These are phyloP conservation scores for Chiloscyllium plagiosum DNA, from an alignment of 2,113 vertebrate species.

Conservation along the genomic window DNA sequence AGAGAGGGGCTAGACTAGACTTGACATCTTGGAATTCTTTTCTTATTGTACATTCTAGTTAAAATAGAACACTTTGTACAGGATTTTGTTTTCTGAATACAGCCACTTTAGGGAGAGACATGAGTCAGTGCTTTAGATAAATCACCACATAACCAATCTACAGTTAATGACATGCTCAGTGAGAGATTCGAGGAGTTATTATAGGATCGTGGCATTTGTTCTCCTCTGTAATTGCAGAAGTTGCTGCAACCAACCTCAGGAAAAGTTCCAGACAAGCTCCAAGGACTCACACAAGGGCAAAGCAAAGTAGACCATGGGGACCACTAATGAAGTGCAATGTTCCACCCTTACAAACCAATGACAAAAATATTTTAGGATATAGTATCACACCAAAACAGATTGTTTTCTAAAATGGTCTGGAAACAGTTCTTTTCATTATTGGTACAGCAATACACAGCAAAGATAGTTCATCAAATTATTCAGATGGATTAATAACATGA, in stretches of 20 bases:
- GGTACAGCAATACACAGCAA: not conserved
- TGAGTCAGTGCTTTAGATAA: slow-evolving; percentile 14
- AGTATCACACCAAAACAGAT: not conserved
- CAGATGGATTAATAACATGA: not conserved
- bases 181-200: not conserved
- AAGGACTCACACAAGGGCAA: not conserved
- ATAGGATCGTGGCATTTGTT: not conserved
- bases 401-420: no score
- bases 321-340: not conserved
- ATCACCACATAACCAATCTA: not conserved
- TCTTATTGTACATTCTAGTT: no score
- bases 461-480: not conserved
- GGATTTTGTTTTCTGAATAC: not conserved
- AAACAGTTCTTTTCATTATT: not conserved
- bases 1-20: not conserved
- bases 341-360: not conserved
- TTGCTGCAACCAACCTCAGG: not conserved
- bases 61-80: not conserved
- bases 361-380: not conserved
- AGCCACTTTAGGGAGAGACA: not conserved
- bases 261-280: not conserved
- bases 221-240: not conserved
- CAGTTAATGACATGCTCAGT: slow-evolving; percentile 6
- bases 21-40: slow-evolving; percentile 4
- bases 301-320: not conserved